Percentiles rank a stretch among this genome's conserved stretches.
Conservation (phyloP, 2,888 invertebrate species). For the Poecilobothrus nobilitatus region DNA sequence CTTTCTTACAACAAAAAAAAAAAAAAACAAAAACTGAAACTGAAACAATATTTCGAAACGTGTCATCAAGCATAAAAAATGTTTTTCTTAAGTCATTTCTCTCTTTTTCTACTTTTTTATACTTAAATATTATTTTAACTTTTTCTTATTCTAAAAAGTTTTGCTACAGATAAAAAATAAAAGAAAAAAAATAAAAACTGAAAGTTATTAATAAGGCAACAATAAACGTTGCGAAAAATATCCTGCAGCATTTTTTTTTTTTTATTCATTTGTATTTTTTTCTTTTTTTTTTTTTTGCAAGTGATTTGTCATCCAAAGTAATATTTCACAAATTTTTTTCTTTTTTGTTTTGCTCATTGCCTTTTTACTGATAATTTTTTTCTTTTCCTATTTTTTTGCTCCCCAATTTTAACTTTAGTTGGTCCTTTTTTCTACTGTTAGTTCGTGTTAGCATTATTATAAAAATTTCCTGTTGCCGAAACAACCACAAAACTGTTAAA, state of each 20-base stretch:
- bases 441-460: not conserved
- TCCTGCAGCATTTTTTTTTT: not conserved
- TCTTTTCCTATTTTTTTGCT: not conserved
- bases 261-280: too few species aligned
- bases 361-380: not conserved
- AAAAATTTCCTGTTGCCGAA: not conserved
- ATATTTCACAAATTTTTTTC: slow-evolving; percentile 2
- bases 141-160: not conserved
- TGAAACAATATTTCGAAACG: not conserved
- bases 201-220: not conserved
- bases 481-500: not conserved
- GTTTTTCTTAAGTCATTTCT: not conserved
- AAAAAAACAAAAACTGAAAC: not conserved
- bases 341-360: not conserved
- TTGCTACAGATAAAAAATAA: not conserved
- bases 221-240: not conserved
- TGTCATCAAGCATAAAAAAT: not conserved
- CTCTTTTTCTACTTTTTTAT: not conserved
- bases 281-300: not conserved
- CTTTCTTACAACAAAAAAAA: too few species aligned
- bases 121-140: too few species aligned
- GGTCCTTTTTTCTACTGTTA: too few species aligned
- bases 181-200: not conserved
- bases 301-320: not conserved
- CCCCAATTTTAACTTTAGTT: too few species aligned